phyloP scores from a whole-genome alignment of 1,140 invertebrate species.

The Caenorhabditis remanei region DNA sequence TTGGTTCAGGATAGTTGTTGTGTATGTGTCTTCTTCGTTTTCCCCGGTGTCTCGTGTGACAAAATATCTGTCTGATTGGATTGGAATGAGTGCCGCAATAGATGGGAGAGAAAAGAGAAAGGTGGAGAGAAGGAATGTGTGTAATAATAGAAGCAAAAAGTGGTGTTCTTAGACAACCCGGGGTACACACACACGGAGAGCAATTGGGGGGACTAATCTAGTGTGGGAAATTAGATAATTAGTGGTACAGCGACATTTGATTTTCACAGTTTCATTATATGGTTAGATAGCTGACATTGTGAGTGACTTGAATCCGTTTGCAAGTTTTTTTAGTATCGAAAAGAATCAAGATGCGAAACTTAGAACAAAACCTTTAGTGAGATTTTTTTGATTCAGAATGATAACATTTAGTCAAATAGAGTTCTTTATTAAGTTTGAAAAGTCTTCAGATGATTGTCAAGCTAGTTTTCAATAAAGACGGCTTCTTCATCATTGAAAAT shows the following conservation, averaged over 20 bases:
- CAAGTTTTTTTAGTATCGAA: too few relatives aligned
- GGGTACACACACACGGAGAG: not conserved
- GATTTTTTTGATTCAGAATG: too few relatives aligned
- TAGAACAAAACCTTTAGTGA: too few relatives aligned
- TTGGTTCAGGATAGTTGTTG: not conserved
- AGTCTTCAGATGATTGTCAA: too few relatives aligned
- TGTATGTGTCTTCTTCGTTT: not conserved
- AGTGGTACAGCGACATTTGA: not conserved
- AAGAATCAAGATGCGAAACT: too few relatives aligned
- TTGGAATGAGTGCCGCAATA: constrained; percentile 40
- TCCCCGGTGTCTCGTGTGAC: constrained; percentile 30
- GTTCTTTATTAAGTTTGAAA: too few relatives aligned
- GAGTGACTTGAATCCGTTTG: too few relatives aligned
- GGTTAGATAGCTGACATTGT: too few relatives aligned
- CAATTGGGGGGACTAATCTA: not conserved
- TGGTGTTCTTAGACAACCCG: constrained; percentile 43
- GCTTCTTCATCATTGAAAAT: too few relatives aligned
- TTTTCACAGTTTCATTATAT: too few relatives aligned
- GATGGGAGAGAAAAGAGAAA: not conserved
- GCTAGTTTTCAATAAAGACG: too few relatives aligned
- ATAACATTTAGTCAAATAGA: too few relatives aligned
- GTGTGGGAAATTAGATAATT: not conserved
- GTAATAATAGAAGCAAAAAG: constrained; percentile 49
- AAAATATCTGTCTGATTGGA: constrained; percentile 56
- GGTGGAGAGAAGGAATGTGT: not conserved